Conservation (phyloP, 2,113 vertebrate species). For the Elephas maximus region DNA sequence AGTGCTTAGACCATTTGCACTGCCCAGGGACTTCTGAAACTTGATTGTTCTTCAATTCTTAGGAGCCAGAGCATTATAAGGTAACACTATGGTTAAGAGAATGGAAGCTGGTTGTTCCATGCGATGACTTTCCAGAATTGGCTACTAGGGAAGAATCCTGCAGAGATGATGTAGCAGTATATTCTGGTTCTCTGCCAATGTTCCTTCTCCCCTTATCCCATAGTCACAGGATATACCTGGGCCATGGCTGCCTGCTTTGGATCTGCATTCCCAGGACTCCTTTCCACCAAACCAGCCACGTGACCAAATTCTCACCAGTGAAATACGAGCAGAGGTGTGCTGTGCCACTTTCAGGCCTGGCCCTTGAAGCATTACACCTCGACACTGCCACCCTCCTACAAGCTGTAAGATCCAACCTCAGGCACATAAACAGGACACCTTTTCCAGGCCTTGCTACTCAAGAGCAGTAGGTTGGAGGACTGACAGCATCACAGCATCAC, state of each 20-base stretch:
- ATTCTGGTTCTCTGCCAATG: not conserved
- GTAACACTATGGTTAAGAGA: not conserved
- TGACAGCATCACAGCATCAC: not conserved
- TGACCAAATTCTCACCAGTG: not conserved
- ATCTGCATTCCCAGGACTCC: not conserved
- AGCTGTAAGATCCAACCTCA: not conserved
- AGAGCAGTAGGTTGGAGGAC: not conserved
- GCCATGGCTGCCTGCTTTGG: not conserved
- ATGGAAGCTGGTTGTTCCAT: not conserved
- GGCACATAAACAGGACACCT: not conserved
- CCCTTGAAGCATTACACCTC: not conserved
- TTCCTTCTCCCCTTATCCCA: not conserved
- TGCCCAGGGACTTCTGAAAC: not conserved
- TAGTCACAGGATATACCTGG: not conserved
- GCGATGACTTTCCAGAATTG: not conserved
- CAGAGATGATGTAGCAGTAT: not conserved
- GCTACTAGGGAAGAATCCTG: not conserved
- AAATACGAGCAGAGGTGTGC: not conserved
- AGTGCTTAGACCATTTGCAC: not conserved
- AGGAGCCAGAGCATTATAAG: not conserved
- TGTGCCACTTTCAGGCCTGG: not conserved
- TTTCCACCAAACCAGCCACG: not conserved
- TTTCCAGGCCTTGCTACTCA: not conserved
- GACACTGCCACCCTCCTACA: accelerated
- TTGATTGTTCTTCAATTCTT: not conserved